Evolutionary conservation across 2,113 vertebrate species (phyloP).

Genomic region (Bos taurus): DNA sequence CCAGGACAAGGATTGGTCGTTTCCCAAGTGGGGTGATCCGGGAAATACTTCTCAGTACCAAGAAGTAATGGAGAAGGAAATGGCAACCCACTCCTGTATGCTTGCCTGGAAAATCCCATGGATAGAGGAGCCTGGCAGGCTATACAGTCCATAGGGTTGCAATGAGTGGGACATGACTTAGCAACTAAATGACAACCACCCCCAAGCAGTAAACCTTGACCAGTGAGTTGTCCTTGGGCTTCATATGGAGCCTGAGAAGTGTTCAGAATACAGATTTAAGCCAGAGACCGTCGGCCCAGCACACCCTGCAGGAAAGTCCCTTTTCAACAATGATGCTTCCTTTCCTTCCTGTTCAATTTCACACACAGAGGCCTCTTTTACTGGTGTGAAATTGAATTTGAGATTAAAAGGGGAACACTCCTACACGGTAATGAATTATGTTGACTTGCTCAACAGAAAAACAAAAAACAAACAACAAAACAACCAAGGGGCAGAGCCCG

Average conservation of each 20-base stretch:
- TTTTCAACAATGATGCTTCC: background rate
- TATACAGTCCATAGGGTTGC: background rate
- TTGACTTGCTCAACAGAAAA: conserved; percentile 13
- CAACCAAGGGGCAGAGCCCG: background rate
- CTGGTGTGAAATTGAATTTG: conserved; percentile 69
- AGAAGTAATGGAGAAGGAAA: background rate
- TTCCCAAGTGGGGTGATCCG: background rate
- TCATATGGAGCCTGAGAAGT: background rate
- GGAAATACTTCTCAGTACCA: background rate
- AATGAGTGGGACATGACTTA: background rate
- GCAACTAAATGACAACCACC: background rate
- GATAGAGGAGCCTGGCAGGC: background rate
- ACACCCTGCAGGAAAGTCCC: background rate
- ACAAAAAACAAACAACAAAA: background rate
- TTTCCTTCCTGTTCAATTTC: conserved; percentile 71
- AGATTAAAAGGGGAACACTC: conserved; percentile 48
- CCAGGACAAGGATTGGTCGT: background rate
- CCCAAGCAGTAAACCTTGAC: background rate
- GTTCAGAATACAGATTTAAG: background rate
- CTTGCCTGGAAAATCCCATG: background rate
- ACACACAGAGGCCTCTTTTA: conserved; percentile 44
- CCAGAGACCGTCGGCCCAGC: background rate
- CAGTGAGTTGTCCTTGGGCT: background rate
- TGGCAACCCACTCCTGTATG: background rate
- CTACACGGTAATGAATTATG: conserved; percentile 38